phyloP scores from a whole-genome alignment of 2,113 vertebrate genomes.

The Oplegnathus fasciatus region DNA sequence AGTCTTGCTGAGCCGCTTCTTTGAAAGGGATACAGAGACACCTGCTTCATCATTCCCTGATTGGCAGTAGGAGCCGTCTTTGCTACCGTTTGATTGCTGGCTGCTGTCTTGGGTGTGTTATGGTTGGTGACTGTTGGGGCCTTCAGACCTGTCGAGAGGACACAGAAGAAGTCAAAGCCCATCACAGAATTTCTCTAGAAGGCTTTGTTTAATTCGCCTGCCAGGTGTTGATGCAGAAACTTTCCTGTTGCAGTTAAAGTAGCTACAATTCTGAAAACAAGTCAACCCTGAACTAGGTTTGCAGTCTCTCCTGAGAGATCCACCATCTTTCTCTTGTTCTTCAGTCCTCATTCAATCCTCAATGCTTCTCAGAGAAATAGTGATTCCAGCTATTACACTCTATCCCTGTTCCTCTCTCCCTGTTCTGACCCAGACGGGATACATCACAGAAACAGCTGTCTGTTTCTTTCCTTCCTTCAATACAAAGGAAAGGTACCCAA shows the following conservation, averaged over 20 bases:
- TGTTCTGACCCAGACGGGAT: slow-evolving; percentile 3
- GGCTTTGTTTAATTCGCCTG: neutral
- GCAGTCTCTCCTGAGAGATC: neutral
- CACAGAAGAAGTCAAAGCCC: slow-evolving; percentile 19
- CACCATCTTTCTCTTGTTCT: neutral
- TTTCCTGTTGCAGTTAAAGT: neutral
- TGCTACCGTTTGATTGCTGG: neutral
- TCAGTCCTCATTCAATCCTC: neutral
- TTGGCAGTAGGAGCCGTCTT: slow-evolving; percentile 13
- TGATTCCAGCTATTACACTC: no score
- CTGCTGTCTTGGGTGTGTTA: slow-evolving; percentile 1
- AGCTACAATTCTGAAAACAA: neutral
- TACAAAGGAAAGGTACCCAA: neutral
- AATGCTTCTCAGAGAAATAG: no score
- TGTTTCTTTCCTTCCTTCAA: neutral
- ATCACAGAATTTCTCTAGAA: neutral
- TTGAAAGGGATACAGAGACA: slow-evolving; percentile 58
- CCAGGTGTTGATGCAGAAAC: neutral
- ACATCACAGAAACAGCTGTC: neutral
- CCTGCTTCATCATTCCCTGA: slow-evolving; percentile 28
- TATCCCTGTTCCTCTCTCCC: no score
- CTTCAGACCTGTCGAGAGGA: slow-evolving; percentile 67
- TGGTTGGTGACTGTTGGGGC: slow-evolving; percentile 28
- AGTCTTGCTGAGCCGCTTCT: slow-evolving; percentile 62
- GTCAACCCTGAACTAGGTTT: neutral